Percentiles rank a stretch among this genome's conserved stretches.
phyloP scores from a whole-genome alignment of 1,140 invertebrate genomes.

The Aphelenchoides avenae region DNA sequence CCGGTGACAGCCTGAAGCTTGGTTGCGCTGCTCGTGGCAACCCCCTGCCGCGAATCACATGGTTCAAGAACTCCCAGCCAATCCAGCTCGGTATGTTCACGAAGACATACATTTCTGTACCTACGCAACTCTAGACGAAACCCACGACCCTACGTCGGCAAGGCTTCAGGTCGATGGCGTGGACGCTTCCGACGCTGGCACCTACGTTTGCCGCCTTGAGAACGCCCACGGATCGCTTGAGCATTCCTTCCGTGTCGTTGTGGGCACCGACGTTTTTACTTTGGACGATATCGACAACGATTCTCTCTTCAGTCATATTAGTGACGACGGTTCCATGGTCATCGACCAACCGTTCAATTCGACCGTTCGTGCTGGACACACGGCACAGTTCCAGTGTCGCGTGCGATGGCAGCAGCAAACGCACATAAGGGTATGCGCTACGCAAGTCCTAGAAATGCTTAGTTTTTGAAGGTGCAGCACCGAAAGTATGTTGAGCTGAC shows the following conservation, averaged over 20 bases:
- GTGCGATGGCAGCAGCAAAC: constrained; percentile 26
- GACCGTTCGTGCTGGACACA: constrained; percentile 21
- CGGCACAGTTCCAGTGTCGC: constrained; percentile 28
- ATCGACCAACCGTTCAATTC: constrained; percentile 28
- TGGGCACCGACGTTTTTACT: constrained; percentile 4
- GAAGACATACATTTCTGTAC: constrained; percentile 4
- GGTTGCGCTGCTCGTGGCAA: constrained; percentile 21
- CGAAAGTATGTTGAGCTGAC: too few relatives aligned
- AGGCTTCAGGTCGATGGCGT: constrained; percentile 13
- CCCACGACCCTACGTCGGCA: constrained; percentile 21
- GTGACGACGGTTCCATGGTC: constrained; percentile 2
- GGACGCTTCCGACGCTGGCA: constrained; percentile 57
- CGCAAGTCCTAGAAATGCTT: background rate
- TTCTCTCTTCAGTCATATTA: background rate
- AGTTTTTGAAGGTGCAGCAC: too few relatives aligned
- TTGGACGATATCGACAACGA: background rate
- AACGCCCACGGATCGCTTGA: constrained; percentile 60
- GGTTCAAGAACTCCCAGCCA: constrained; percentile 12
- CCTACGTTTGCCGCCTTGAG: constrained; percentile 61
- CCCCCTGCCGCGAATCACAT: constrained; percentile 24
- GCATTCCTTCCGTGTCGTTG: constrained; percentile 15
- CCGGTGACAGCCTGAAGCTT: constrained; percentile 13
- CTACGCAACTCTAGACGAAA: constrained; percentile 6
- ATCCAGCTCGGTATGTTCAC: constrained; percentile 1
- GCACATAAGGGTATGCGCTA: constrained; percentile 15